These are phyloP conservation scores for Aspidiotus destructor DNA, from an alignment of 2,888 invertebrate genomes.

Conservation along the genomic window DNA sequence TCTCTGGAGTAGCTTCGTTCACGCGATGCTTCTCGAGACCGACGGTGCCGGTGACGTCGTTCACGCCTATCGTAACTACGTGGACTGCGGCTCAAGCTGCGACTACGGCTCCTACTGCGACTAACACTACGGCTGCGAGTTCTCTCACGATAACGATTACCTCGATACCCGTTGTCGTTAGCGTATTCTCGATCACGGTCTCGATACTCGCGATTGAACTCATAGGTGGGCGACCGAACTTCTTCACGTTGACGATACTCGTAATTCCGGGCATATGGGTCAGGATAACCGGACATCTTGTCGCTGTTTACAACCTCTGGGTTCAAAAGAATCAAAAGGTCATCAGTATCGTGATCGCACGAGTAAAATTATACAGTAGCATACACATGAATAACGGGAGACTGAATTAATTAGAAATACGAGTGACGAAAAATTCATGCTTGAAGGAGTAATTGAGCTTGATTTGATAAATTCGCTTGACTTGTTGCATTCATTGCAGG, in stretches of 20 bases:
- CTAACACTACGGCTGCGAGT: not conserved
- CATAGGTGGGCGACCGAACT: not conserved
- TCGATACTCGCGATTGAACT: not conserved
- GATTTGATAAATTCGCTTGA: no score
- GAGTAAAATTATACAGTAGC: not conserved
- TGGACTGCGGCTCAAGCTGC: conserved; percentile 7
- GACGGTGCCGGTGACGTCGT: not conserved
- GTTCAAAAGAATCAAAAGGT: conserved; percentile 4
- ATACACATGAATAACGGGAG: not conserved
- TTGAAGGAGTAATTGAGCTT: no score
- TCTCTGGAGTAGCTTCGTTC: conserved; percentile 22
- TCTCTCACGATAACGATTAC: not conserved
- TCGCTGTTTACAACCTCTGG: not conserved
- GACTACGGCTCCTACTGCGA: not conserved
- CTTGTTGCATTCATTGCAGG: no score
- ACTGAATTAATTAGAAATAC: no score
- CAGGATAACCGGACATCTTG: conserved; percentile 11
- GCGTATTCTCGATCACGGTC: not conserved
- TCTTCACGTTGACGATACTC: conserved; percentile 4
- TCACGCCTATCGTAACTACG: not conserved
- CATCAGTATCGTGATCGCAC: conserved; percentile 1
- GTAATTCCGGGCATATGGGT: conserved; percentile 11
- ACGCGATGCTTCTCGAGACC: not conserved
- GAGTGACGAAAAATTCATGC: no score
- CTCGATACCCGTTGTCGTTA: not conserved